Evolutionary conservation across 2,113 vertebrate species (phyloP), one percentile per base, ranked within the genome.

Genomic region (Galbula dea): DNA sequence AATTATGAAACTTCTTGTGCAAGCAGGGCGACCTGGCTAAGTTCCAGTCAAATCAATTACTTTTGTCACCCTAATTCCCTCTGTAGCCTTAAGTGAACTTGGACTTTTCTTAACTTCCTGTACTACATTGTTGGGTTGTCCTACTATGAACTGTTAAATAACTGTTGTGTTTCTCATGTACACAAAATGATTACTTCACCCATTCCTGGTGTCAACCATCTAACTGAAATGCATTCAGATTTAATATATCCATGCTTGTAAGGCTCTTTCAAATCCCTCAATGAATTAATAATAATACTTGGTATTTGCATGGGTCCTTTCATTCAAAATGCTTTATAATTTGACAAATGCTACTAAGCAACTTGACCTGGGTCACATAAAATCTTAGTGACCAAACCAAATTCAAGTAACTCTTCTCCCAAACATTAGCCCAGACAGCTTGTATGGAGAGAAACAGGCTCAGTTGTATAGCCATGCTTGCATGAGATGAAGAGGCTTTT

Each of bases 321-420:
- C 24, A 86, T 71, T 88, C 51, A 74, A 95, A 91, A 93, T 45
- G 75, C 75, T 93, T 95, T 89, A 71, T 91, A 92, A 94, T 93
- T 94, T 94, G 87, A 77, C 51, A 88, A 94, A 80, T 67, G 21
- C 46, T 68, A 72, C 68, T 78, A 65, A 61, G 67, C 37, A 77
- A 90, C 57, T 82, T 76, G 73, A 90, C 82, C n/a, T 34, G 80
- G 83, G 59, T 84, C 85, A 86, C 30, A 62, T 16, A 91, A 72
- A 62, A 61, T 24, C 41, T 49, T 26, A 20, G 37, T 4, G 83
- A 55, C n/a, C 30, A 58, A 95, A 62, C 15, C 52, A 92, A 86
- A 79, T 46, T 48, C 73, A 89, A 6, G 17, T 68, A 72, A 54
- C 76, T 39, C 26, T 87, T 86, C 82, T 93, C 66, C 52, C 75